A percentile compares a stretch with the other conserved stretches of the same genome.
These are phyloP conservation scores for Agonopterix alstromeriana DNA, from an alignment of 2,888 invertebrate genomes.

Conservation along the genomic window DNA sequence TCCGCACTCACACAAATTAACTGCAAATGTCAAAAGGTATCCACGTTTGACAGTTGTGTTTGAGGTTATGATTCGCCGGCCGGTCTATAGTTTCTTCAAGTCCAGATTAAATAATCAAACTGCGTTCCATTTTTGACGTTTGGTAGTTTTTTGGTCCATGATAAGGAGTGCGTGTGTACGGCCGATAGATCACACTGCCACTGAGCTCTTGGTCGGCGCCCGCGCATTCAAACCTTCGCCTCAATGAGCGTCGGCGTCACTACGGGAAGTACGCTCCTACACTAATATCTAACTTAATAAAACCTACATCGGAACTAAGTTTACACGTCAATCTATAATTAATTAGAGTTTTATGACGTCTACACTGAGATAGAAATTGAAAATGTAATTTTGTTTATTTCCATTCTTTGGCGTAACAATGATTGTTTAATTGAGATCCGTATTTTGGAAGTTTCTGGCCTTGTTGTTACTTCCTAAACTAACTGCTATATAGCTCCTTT, in stretches of 20 bases:
- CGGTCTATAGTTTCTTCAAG: slow-evolving; percentile 12
- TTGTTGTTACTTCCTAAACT: no score
- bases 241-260: slow-evolving; percentile 66
- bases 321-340: slow-evolving; percentile 44
- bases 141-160: slow-evolving; percentile 32
- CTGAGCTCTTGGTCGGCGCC: slow-evolving; percentile 60
- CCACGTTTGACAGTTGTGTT: slow-evolving; percentile 37
- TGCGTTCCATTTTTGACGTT: not conserved
- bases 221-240: slow-evolving; percentile 36
- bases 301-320: slow-evolving; percentile 45
- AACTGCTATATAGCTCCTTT: no score
- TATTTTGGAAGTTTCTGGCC: not conserved
- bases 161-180: slow-evolving; percentile 60
- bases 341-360: slow-evolving; percentile 50
- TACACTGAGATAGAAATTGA: slow-evolving; percentile 22
- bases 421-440: not conserved
- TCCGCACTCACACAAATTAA: slow-evolving; percentile 62
- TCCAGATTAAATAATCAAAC: not conserved
- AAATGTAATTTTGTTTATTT: slow-evolving; percentile 18
- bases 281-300: slow-evolving; percentile 52
- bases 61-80: slow-evolving; percentile 46
- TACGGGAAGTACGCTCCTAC: slow-evolving; percentile 65
- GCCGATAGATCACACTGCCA: slow-evolving; percentile 68
- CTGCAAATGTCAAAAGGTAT: slow-evolving; percentile 40
- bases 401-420: slow-evolving; percentile 6